Percentiles rank a stretch among this genome's conserved stretches.
These are phyloP conservation scores for Myotis lucifugus DNA, from an alignment of 2,113 vertebrate species.

Conservation along the genomic window DNA sequence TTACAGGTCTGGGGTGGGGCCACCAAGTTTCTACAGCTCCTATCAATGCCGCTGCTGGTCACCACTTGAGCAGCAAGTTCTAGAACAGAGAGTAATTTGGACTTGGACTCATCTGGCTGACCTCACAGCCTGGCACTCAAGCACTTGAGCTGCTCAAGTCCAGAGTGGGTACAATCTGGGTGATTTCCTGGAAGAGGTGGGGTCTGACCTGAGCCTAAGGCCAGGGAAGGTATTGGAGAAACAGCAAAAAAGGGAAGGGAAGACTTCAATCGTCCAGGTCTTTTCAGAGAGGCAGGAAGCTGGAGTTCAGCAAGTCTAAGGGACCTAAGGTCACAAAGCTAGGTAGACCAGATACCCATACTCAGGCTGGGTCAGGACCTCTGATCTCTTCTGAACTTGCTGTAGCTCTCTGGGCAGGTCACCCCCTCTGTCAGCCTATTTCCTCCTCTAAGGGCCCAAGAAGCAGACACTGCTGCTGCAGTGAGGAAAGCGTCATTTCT, in stretches of 20 bases:
- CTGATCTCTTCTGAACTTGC: neutral
- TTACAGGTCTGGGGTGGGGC: too few relatives aligned
- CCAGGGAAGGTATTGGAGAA: neutral
- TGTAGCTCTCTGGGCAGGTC: neutral
- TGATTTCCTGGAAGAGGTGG: neutral
- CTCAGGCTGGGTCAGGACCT: neutral
- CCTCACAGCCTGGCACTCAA: neutral
- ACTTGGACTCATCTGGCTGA: neutral
- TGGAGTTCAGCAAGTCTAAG: neutral
- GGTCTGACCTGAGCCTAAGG: neutral
- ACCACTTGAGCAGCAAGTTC: neutral
- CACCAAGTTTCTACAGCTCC: neutral
- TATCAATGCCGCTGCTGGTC: neutral
- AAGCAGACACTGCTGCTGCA: neutral
- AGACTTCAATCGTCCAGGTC: rapidly evolving
- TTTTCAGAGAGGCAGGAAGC: neutral
- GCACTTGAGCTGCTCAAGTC: neutral
- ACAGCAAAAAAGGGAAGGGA: neutral
- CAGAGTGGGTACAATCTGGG: neutral
- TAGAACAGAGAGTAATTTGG: neutral
- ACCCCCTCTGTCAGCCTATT: neutral
- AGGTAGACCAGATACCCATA: neutral
- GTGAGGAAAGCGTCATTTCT: neutral
- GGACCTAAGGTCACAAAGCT: rapidly evolving
- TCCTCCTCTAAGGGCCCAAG: neutral